Evolutionary conservation across 2,113 vertebrate species (phyloP).

Genomic region (Polyodon spathula): DNA sequence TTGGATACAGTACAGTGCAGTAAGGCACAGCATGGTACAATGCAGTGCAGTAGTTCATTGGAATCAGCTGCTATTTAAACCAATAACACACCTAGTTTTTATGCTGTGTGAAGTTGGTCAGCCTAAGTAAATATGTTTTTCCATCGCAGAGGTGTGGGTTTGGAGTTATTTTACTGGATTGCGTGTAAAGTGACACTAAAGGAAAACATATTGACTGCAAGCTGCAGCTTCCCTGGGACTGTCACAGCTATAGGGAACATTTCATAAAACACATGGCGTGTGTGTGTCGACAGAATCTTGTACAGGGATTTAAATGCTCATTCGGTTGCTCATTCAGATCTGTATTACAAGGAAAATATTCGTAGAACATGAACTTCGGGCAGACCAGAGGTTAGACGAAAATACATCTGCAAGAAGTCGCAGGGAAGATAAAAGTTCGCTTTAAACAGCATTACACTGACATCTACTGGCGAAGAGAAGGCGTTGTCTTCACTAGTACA

Average conservation of each 20-base stretch:
- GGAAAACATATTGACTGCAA: conserved; percentile 17
- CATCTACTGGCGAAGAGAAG: conserved; percentile 58
- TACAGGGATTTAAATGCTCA: conserved; percentile 35
- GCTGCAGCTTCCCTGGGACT: conserved; percentile 12
- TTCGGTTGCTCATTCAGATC: conserved; percentile 49
- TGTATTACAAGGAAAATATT: conserved; percentile 65
- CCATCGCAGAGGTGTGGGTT: conserved; percentile 15
- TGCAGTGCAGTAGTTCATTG: conserved; percentile 29
- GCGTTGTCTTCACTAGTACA: background rate
- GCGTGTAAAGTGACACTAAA: conserved; percentile 17
- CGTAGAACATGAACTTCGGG: conserved; percentile 52
- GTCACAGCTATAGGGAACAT: conserved; percentile 10
- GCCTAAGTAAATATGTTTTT: conserved; percentile 26
- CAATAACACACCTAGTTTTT: conserved; percentile 16
- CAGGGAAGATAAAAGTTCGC: conserved; percentile 35
- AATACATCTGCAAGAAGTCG: conserved; percentile 48
- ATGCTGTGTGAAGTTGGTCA: conserved; percentile 27
- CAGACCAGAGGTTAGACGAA: conserved; percentile 46
- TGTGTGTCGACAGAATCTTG: conserved; percentile 31
- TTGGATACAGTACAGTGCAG: conserved; percentile 15
- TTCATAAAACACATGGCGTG: conserved; percentile 10
- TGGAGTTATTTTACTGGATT: conserved; percentile 18
- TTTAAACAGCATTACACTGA: conserved; percentile 54
- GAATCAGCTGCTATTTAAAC: conserved; percentile 12
- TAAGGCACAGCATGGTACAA: too few species aligned